phyloP scores from a whole-genome alignment of 2,888 invertebrate genomes.

The Pycnomerus fuliginosus region DNA sequence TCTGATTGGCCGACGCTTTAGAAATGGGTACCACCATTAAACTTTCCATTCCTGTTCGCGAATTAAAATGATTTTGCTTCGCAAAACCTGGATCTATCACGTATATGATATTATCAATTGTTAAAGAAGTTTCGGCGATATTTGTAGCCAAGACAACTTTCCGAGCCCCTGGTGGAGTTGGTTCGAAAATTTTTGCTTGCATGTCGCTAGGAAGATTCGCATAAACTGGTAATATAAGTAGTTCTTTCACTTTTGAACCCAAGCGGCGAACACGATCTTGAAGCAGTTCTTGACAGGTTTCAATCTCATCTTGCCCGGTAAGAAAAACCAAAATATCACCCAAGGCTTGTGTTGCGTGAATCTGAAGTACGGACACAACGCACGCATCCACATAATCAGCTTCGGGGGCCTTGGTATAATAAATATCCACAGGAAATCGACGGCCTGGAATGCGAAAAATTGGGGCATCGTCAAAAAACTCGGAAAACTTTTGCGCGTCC shows the following conservation, averaged over 20 bases:
- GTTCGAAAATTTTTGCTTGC: constrained; percentile 98
- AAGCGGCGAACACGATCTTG: constrained; percentile 89
- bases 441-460: constrained; percentile 95
- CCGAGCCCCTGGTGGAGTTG: constrained; percentile 93
- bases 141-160: constrained; percentile 98
- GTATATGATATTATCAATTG: constrained; percentile 98
- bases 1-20: constrained; percentile 96
- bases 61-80: constrained; percentile 98
- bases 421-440: constrained; percentile 96
- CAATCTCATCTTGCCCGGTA: constrained; percentile 91
- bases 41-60: constrained; percentile 97
- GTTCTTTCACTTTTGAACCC: constrained; percentile 90
- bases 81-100: constrained; percentile 99
- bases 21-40: constrained; percentile 98
- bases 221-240: constrained; percentile 93
- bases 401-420: constrained; percentile 98
- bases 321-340: constrained; percentile 97
- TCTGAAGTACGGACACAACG: constrained; percentile 96
- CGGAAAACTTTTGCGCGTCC: constrained; percentile 97
- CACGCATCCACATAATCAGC: constrained; percentile 98
- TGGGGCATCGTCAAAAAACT: constrained; percentile 98
- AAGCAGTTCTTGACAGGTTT: constrained; percentile 84
- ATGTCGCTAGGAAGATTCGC: constrained; percentile 98
- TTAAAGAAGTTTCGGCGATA: constrained; percentile 98
- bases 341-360: constrained; percentile 94